A percentile compares a stretch with the other conserved stretches of the same genome.
Conservation (phyloP, 2,888 invertebrate species). For the Lasioglossum villosulum region DNA sequence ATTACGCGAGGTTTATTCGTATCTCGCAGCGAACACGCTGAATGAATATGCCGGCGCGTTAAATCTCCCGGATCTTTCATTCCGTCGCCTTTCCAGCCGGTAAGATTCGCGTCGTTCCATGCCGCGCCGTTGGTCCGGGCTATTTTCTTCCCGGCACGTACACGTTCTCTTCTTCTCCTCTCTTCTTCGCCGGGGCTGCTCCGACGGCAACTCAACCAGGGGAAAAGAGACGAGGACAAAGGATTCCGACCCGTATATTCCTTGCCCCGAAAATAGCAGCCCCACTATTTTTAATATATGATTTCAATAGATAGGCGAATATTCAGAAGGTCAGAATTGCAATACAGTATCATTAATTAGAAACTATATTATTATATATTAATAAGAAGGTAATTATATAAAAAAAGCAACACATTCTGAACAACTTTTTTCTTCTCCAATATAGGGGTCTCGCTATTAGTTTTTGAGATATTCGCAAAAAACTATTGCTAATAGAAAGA, state of each 20-base stretch:
- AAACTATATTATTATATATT: too few relatives aligned
- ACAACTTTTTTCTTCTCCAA: too few relatives aligned
- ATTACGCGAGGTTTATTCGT: constrained; percentile 52
- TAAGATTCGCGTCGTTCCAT: constrained; percentile 66
- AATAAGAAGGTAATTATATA: too few relatives aligned
- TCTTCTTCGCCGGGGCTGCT: constrained; percentile 49
- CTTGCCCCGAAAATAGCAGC: constrained; percentile 62
- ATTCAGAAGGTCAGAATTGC: too few relatives aligned
- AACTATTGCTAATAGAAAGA: too few relatives aligned
- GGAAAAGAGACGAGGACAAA: constrained; percentile 15
- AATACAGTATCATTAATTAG: too few relatives aligned
- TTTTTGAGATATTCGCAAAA: too few relatives aligned
- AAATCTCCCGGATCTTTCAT: constrained; percentile 55
- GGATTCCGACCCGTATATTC: constrained; percentile 56
- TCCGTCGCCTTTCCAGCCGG: constrained; percentile 55
- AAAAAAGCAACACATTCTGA: too few relatives aligned
- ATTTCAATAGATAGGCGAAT: too few relatives aligned
- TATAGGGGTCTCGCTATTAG: too few relatives aligned
- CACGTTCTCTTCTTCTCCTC: constrained; percentile 39
- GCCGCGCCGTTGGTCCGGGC: constrained; percentile 75
- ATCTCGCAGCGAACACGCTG: constrained; percentile 36
- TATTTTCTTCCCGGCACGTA: constrained; percentile 76
- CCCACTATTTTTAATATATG: too few relatives aligned
- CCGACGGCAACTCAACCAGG: neutral
- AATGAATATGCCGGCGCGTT: constrained; percentile 52